Percentiles rank a stretch among this genome's conserved stretches.
Conservation (phyloP, 2,113 vertebrate genomes). For the Ginglymostoma cirratum region DNA sequence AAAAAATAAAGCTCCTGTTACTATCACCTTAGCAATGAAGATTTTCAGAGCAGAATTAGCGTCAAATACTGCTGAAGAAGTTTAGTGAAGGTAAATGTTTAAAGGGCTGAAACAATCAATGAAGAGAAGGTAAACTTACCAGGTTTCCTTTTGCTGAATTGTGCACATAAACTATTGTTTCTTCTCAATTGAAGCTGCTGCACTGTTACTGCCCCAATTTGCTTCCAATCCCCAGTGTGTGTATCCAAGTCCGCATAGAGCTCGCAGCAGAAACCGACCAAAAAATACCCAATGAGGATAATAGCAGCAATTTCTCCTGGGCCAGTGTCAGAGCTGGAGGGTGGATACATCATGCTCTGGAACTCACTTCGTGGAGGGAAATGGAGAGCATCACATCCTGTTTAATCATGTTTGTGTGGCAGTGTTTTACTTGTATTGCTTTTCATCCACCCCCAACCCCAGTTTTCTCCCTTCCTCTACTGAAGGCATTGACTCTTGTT, state of each 20-base stretch:
- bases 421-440: neutral
- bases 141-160: neutral
- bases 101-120: neutral
- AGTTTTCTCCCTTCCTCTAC: neutral
- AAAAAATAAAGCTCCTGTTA: neutral
- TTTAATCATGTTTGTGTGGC: neutral
- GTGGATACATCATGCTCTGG: neutral
- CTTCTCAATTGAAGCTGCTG: neutral
- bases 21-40: neutral
- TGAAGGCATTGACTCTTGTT: neutral
- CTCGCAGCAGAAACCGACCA: neutral
- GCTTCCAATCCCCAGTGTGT: neutral
- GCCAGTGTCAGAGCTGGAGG: neutral
- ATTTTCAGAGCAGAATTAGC: neutral
- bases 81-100: neutral
- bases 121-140: neutral
- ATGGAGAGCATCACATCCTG: neutral
- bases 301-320: neutral
- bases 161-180: neutral
- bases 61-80: neutral
- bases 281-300: neutral
- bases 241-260: neutral
- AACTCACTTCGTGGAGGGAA: neutral
- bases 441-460: neutral
- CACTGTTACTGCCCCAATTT: neutral